A percentile compares a stretch with the other conserved stretches of the same genome.
phyloP scores from a whole-genome alignment of 2,888 invertebrate species.

The Escarpia spicata region DNA sequence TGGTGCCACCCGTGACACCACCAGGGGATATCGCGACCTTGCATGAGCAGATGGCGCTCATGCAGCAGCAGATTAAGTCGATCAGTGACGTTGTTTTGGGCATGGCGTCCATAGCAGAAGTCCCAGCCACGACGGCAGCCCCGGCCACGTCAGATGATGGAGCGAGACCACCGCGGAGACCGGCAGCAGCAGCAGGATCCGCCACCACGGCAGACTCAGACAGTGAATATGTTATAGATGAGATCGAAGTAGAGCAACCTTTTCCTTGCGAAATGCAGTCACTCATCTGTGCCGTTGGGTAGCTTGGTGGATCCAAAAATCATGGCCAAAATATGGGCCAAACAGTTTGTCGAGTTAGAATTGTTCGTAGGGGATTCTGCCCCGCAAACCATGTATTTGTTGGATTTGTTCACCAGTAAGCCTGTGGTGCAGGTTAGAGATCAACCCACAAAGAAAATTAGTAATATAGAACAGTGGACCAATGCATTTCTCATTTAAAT shows the following conservation, averaged over 20 bases:
- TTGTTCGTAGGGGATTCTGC: background rate
- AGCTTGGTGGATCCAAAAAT: background rate
- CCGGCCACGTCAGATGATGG: too few relatives aligned
- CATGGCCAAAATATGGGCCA: background rate
- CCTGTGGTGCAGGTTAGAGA: background rate
- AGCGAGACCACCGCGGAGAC: too few relatives aligned
- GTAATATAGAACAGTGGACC: slow-evolving; percentile 8
- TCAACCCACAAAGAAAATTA: background rate
- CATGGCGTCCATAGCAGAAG: too few relatives aligned
- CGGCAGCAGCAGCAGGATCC: too few relatives aligned
- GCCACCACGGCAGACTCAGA: too few relatives aligned
- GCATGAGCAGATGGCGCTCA: too few relatives aligned
- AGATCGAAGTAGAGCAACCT: background rate
- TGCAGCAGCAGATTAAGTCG: too few relatives aligned
- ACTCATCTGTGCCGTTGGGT: background rate
- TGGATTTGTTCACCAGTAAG: background rate
- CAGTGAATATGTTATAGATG: too few relatives aligned
- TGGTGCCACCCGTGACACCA: too few relatives aligned
- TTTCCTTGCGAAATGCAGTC: background rate
- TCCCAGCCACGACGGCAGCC: too few relatives aligned
- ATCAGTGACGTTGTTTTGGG: too few relatives aligned
- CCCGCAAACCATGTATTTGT: background rate
- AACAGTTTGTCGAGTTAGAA: background rate
- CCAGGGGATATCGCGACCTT: too few relatives aligned
- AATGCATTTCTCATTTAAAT: background rate